Conservation (phyloP, 2,888 invertebrate genomes). For the Orchesella flavescens region DNA sequence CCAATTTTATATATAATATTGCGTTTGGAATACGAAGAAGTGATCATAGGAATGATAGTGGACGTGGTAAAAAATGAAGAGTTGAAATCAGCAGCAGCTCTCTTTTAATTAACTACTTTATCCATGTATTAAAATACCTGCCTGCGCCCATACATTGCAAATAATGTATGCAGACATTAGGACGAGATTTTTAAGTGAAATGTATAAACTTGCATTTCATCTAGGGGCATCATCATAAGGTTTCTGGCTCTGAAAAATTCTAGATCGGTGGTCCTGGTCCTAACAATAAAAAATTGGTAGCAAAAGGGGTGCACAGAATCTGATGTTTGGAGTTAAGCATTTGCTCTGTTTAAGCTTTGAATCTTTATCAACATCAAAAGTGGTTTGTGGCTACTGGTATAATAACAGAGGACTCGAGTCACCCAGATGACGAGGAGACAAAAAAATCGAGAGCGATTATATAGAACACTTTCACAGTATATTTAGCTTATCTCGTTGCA, state of each 20-base stretch:
- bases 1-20: no score
- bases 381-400: slow-evolving; percentile 10
- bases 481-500: not conserved
- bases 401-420: not conserved
- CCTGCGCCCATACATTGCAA: slow-evolving; percentile 29
- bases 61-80: not conserved
- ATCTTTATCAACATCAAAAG: slow-evolving; percentile 1
- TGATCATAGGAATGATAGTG: not conserved
- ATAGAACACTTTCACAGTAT: not conserved
- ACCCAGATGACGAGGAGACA: not conserved
- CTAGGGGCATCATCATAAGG: not conserved
- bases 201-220: not conserved
- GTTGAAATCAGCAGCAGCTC: slow-evolving; percentile 6
- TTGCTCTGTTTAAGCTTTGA: not conserved
- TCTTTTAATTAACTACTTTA: slow-evolving; percentile 38
- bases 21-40: no score
- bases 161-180: slow-evolving; percentile 4
- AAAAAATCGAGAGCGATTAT: no score
- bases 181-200: not conserved
- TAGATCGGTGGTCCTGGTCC: slow-evolving; percentile 41
- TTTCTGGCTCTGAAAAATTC: not conserved
- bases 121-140: slow-evolving; percentile 13
- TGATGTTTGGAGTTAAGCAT: not conserved
- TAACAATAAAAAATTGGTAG: not conserved
- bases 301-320: not conserved